phyloP scores from a whole-genome alignment of 2,888 invertebrate genomes.

The Andrena minutula region DNA sequence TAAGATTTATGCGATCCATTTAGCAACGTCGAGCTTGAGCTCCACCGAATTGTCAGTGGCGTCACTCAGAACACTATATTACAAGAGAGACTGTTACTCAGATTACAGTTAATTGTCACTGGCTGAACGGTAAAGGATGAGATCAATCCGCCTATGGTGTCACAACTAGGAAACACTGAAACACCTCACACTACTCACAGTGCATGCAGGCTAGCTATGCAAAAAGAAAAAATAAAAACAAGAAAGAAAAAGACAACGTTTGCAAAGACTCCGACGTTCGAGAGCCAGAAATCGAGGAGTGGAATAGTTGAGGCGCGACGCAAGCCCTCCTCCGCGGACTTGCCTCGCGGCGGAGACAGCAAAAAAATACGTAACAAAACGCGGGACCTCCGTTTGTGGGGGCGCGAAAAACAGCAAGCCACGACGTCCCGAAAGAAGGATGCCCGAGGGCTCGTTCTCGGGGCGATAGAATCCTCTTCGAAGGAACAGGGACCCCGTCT shows the following conservation, averaged over 20 bases:
- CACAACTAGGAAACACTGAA: constrained; percentile 40
- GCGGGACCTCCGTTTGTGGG: background rate
- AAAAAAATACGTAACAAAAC: constrained; percentile 26
- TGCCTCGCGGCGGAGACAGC: background rate
- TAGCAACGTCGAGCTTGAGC: constrained; percentile 35
- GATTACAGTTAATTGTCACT: constrained; percentile 43
- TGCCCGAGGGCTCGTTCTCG: constrained; percentile 6
- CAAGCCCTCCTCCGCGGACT: constrained; percentile 26
- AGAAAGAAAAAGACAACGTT: constrained; percentile 64
- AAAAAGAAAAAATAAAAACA: constrained; percentile 53
- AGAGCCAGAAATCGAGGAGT: constrained; percentile 56
- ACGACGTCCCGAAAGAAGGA: constrained; percentile 34
- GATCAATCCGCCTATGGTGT: constrained; percentile 34
- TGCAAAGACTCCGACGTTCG: constrained; percentile 70
- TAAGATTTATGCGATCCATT: background rate
- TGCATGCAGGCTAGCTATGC: constrained; percentile 72
- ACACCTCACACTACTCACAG: constrained; percentile 54
- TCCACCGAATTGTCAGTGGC: background rate
- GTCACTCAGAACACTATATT: constrained; percentile 45
- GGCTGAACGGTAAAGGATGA: constrained; percentile 34
- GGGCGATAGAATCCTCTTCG: constrained; percentile 13
- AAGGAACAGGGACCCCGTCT: background rate
- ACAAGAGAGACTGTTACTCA: constrained; percentile 43
- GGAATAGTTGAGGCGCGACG: constrained; percentile 24
- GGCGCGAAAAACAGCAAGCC: constrained; percentile 37